phyloP scores from a whole-genome alignment of 2,113 vertebrate species.

The Carettochelys insculpta region DNA sequence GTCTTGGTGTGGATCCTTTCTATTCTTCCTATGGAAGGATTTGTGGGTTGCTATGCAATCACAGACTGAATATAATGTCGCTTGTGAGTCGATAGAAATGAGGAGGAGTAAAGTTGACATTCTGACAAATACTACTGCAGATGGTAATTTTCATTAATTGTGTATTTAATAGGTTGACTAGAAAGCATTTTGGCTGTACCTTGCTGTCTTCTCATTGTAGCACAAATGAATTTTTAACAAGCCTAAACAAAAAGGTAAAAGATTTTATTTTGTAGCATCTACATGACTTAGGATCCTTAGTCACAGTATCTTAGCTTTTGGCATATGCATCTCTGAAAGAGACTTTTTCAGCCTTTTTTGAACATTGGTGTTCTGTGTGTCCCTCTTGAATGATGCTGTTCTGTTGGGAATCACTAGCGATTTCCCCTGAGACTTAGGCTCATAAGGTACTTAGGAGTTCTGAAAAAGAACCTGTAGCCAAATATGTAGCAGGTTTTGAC shows the following conservation, averaged over 20 bases:
- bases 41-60: constrained; percentile 66
- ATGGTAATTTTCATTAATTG: background rate
- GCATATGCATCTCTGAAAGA: background rate
- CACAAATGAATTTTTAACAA: background rate
- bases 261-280: background rate
- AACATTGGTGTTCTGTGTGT: background rate
- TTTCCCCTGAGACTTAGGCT: background rate
- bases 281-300: background rate
- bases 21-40: constrained; percentile 61
- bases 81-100: background rate
- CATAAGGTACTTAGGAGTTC: background rate
- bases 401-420: background rate
- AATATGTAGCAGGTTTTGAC: background rate
- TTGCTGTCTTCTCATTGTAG: background rate
- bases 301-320: background rate
- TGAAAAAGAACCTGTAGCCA: background rate
- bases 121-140: background rate
- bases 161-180: background rate
- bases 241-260: background rate
- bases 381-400: background rate
- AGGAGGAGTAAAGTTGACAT: background rate
- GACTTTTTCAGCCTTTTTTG: background rate
- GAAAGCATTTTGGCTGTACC: background rate
- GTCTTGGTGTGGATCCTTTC: rapidly evolving
- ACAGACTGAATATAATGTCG: rapidly evolving